Evolutionary conservation across 2,113 vertebrate genomes (phyloP).

Genomic region (Furnarius figulus): DNA sequence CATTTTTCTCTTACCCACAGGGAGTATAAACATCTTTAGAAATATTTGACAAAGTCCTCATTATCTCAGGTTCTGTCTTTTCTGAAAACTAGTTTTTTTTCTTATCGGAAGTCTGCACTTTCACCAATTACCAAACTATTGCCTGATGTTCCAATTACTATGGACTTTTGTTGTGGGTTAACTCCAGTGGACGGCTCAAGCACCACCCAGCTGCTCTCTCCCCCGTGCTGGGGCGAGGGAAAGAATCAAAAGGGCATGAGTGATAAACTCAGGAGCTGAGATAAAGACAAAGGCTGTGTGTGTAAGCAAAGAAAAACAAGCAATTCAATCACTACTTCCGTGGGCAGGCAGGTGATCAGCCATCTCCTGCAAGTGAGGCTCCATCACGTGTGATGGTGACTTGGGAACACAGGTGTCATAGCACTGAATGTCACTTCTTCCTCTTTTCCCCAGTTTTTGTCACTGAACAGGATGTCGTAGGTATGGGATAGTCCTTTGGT

Average conservation of each 20-base stretch:
- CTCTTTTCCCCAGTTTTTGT: neutral
- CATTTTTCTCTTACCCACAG: neutral
- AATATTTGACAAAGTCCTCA: neutral
- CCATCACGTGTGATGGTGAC: accelerated
- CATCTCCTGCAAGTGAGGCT: neutral
- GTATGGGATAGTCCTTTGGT: neutral
- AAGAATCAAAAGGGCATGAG: neutral
- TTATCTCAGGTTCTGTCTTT: neutral
- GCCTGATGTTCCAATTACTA: neutral
- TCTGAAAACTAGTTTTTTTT: neutral
- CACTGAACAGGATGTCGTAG: neutral
- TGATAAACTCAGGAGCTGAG: neutral
- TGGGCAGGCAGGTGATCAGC: neutral
- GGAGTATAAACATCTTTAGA: neutral
- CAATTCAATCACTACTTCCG: neutral
- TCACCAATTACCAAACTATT: neutral
- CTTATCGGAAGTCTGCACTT: neutral
- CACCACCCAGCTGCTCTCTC: neutral
- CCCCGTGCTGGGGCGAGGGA: neutral
- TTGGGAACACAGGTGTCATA: neutral
- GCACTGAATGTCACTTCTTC: neutral
- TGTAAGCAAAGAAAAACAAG: neutral
- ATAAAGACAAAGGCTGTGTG: neutral
- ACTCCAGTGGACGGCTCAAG: neutral
- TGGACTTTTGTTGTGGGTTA: neutral